Conservation (phyloP, 2,113 vertebrate genomes). For the Calyptommatus sinebrachiatus region DNA sequence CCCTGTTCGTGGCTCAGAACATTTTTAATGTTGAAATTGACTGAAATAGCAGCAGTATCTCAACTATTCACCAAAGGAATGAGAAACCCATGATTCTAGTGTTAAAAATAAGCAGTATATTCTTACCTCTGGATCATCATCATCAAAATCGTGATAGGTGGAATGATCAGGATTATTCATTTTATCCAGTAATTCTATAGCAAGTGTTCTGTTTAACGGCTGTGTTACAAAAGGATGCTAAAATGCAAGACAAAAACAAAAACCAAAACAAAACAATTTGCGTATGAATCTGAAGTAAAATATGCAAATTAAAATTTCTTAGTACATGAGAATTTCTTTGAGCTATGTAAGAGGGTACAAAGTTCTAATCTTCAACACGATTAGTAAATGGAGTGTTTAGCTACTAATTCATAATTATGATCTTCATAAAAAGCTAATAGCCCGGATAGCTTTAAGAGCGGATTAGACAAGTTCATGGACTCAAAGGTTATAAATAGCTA, state of each 20-base stretch:
- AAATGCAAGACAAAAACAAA: conserved; percentile 48
- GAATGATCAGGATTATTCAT: conserved; percentile 96
- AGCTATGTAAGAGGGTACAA: too few relatives aligned
- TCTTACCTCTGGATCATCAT: conserved; percentile 94
- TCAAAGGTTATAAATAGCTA: too few relatives aligned
- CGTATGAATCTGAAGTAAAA: conserved; percentile 27
- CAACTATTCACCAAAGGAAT: neutral
- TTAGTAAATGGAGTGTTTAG: neutral
- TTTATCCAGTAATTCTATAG: conserved; percentile 95
- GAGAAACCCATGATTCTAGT: neutral
- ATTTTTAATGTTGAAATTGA: neutral
- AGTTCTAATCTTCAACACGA: neutral
- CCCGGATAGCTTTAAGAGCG: too few relatives aligned
- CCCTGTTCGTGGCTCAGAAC: neutral
- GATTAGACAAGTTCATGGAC: too few relatives aligned
- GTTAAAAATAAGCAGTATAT: conserved; percentile 13
- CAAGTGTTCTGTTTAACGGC: conserved; percentile 90
- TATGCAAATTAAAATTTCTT: neutral
- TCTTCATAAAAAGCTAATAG: neutral
- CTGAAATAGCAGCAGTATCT: neutral
- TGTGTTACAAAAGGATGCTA: conserved; percentile 97
- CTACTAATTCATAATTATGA: neutral
- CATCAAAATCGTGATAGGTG: conserved; percentile 90
- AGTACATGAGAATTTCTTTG: conserved; percentile 13
- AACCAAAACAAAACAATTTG: neutral